Percentiles rank a stretch among this genome's conserved stretches.
phyloP scores from a whole-genome alignment of 2,797 vertebrate genomes.

The Dendrocincla tyrannina region DNA sequence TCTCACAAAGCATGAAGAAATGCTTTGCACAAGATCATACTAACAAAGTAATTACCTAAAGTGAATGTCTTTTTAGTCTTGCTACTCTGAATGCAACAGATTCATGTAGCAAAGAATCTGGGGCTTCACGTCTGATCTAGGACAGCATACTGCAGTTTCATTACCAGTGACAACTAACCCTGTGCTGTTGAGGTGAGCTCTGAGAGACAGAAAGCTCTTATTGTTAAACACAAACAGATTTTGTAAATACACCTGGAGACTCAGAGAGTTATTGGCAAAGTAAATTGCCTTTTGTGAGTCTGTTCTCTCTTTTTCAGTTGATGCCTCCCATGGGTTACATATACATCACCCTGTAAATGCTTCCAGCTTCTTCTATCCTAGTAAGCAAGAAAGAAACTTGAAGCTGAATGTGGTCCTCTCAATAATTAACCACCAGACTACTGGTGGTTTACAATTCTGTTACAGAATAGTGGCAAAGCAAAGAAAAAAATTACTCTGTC shows the following conservation, averaged over 20 bases:
- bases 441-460: neutral
- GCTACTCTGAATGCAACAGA: neutral
- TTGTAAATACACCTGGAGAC: neutral
- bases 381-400: neutral
- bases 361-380: neutral
- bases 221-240: neutral
- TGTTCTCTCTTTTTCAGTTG: neutral
- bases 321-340: neutral
- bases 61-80: neutral
- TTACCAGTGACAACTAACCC: neutral
- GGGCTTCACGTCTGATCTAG: neutral
- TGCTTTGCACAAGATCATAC: neutral
- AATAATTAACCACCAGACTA: neutral
- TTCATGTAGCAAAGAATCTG: neutral
- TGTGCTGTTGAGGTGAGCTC: neutral
- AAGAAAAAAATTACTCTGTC: neutral
- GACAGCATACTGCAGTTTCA: neutral
- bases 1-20: neutral
- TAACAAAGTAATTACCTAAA: neutral
- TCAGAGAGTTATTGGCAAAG: neutral
- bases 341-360: neutral
- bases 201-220: neutral
- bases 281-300: neutral
- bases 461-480: neutral
- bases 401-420: neutral